Percentiles rank a stretch among this genome's conserved stretches.
phyloP scores from a whole-genome alignment of 2,888 invertebrate genomes.

The Brenthis hecate region DNA sequence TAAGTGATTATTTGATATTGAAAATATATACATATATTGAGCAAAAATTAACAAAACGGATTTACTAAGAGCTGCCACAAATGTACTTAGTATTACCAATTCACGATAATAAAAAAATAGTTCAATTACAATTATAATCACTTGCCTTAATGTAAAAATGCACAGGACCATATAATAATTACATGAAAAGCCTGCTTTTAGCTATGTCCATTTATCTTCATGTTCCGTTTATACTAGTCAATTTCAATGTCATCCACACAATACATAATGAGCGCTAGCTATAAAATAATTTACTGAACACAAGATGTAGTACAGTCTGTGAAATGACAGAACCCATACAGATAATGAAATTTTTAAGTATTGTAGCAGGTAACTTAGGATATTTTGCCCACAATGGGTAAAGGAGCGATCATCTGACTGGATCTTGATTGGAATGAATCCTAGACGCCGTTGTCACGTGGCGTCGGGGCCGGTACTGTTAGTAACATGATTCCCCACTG shows the following conservation, averaged over 20 bases:
- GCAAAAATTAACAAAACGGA: too few relatives aligned
- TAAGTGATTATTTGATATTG: neutral
- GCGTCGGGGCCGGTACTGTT: constrained; percentile 21
- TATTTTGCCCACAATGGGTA: neutral
- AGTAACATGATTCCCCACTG: constrained; percentile 66
- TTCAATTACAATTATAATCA: neutral
- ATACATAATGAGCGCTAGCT: constrained; percentile 18
- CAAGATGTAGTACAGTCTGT: constrained; percentile 35
- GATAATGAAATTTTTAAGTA: constrained; percentile 47
- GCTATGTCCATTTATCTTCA: neutral
- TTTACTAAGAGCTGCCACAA: neutral
- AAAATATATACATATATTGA: neutral
- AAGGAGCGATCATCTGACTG: neutral
- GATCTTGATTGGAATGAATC: neutral
- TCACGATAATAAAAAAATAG: neutral
- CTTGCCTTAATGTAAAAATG: constrained; percentile 11
- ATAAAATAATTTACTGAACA: constrained; percentile 28
- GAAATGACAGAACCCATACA: constrained; percentile 38
- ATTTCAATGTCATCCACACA: constrained; percentile 3
- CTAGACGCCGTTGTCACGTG: neutral
- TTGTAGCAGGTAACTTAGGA: constrained; percentile 21
- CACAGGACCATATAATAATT: neutral
- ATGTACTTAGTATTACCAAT: neutral
- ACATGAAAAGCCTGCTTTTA: constrained; percentile 26
- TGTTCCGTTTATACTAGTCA: neutral